Evolutionary conservation across 2,888 invertebrate genomes (phyloP).

Genomic region (Eupithecia centaureata): DNA sequence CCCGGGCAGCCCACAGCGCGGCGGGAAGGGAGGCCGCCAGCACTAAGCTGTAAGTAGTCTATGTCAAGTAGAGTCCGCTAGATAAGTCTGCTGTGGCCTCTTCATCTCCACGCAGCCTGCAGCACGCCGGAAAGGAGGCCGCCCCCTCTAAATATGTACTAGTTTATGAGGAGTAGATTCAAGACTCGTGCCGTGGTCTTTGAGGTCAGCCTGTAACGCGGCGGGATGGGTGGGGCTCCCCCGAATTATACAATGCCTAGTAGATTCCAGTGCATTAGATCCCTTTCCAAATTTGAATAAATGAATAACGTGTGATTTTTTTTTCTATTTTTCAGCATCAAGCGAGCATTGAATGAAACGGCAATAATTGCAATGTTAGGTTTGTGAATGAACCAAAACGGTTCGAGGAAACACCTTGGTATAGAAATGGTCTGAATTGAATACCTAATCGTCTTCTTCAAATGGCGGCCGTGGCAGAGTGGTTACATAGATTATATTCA

Average conservation of each 20-base stretch:
- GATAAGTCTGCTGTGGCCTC: conserved; percentile 57
- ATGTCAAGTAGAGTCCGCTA: conserved; percentile 65
- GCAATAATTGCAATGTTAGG: conserved; percentile 20
- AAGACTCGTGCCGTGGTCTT: too few species aligned
- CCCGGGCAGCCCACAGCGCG: conserved; percentile 74
- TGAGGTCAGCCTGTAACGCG: too few species aligned
- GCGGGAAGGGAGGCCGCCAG: conserved; percentile 70
- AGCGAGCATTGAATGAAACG: conserved; percentile 13
- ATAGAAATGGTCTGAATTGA: conserved; percentile 25
- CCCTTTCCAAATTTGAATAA: neutral
- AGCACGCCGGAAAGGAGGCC: conserved; percentile 68
- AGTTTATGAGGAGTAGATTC: too few species aligned
- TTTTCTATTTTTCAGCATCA: conserved; percentile 25
- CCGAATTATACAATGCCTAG: too few species aligned
- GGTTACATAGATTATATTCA: conserved; percentile 34
- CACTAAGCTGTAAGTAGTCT: conserved; percentile 53
- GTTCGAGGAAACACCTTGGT: conserved; percentile 16
- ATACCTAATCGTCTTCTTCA: conserved; percentile 27
- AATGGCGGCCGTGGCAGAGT: conserved; percentile 38
- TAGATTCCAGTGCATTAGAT: neutral
- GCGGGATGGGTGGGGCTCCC: too few species aligned
- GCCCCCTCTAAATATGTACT: conserved; percentile 62
- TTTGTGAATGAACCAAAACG: conserved; percentile 7
- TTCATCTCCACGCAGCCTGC: conserved; percentile 73
- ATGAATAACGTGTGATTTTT: neutral